Base-by-base conservation (phyloP, 2,113 vertebrate species). In the Oryzias celebensis region DNA sequence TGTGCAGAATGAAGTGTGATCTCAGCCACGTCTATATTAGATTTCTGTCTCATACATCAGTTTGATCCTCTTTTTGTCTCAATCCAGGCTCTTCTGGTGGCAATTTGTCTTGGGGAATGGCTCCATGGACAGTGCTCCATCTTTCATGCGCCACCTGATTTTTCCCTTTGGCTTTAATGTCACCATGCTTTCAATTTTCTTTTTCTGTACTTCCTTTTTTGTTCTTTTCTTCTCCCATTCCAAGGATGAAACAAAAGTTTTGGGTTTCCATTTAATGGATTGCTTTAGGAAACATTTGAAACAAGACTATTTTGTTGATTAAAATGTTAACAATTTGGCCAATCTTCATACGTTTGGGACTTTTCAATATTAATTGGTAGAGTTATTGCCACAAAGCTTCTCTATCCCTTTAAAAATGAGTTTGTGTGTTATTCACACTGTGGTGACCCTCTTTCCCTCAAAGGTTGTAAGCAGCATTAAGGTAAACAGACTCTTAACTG, bases 181-280 rank as follows among this genome's bases (percentile, higher is more conserved):
- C 69, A 46, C 73, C 75, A 75, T 68, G 26, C 62, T 63, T 83
- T 82, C 78, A 53, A 71, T 75, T 77, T 75, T 79, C 55, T 82
- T 50, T 68, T 60, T n/a, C 43, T 14, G 3, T 44, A 14, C 54
- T 62, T 57, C 46, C 31, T 55, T 48, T 13, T 17, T 46, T 51
- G 51, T 43, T 57, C 52, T 43, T 48, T 0, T 14, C 41, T 26
- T 48, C 51, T 17, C 70, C 74, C 58, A 57, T 50, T 82, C 62
- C 68, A 67, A 68, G 42, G 58, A 58, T 63, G 7, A 56, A 61
- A 18, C 70, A 62, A 51, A 73, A 47, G 65, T 13, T 3, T 46
- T 47, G 20, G 18, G 43, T 71, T 36, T 62, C 63, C 16, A 23
- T 58, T 73, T 3, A 48, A 4, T 36, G 18, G 7, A 52, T 61